Evolutionary conservation across 1,140 invertebrate species (phyloP), one percentile per base, ranked within the genome.

Genomic region (Eulimnadia texana): DNA sequence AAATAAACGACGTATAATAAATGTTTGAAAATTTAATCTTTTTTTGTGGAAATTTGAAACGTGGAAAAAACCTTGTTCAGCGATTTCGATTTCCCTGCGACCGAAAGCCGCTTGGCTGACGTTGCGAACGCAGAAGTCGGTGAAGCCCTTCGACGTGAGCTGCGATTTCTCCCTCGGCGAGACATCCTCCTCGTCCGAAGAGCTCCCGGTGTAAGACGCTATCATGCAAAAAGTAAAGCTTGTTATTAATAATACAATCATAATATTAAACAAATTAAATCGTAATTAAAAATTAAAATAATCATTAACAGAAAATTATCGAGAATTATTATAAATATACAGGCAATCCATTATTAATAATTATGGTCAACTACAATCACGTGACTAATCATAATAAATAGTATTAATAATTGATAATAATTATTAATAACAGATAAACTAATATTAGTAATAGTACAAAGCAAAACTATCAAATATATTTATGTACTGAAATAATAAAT

Each of bases 1-100:
- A n/a, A n/a, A n/a, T n/a, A n/a, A n/a, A n/a, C 22, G 27, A 59
- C 23, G 13, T 57, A 62, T 29, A 50, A n/a, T 51, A 20, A 29
- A 62, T 23, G 16, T 1, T 22, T 55, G 22, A n/a, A 3, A 24
- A 59, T 29, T 60, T 55, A 58, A 58, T 10, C 19, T 1, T 62
- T 60, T 13, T 28, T 59, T 63, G n/a, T 50, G 28, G 3, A 42
- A 42, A 42, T 6, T 6, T 6, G 16, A 42, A 42, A 42, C 6
- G 16, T 9, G 16, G 16, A 42, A 16, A 50, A 67, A 71, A 85
- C 84, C 84, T 77, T 96, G 93, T 70, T 98, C 93, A n/a, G 93
- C 93, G 66, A 98, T 96, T 76, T 98, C 93, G 67, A 98, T 98
- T 78, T 98, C 95, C 56, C 93, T 72, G 24, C 94, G 77, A 0